phyloP scores from a whole-genome alignment of 2,797 vertebrate genomes.

The Eulemur coronatus region DNA sequence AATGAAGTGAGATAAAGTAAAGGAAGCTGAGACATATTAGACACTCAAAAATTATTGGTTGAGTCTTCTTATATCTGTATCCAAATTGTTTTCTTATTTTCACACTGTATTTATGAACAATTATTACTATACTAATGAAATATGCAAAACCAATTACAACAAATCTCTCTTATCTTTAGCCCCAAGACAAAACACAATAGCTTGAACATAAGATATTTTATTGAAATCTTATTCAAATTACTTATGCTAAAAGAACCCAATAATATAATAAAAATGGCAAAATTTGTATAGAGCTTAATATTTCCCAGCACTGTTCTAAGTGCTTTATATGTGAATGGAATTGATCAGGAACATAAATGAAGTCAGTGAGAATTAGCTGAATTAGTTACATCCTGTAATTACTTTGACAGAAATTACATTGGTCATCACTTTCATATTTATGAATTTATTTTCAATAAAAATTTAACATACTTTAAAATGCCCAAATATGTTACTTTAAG shows the following conservation, averaged over 20 bases:
- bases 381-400: constrained; percentile 9
- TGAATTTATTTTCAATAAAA: constrained; percentile 37
- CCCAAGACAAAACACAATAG: neutral
- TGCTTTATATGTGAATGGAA: constrained; percentile 10
- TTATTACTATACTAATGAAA: constrained; percentile 2
- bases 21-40: neutral
- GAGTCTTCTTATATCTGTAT: neutral
- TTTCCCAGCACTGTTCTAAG: neutral
- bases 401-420: neutral
- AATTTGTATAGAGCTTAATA: neutral
- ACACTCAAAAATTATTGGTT: neutral
- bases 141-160: neutral
- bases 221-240: constrained; percentile 5
- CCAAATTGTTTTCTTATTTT: neutral
- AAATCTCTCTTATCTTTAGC: neutral
- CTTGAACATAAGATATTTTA: neutral
- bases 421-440: neutral
- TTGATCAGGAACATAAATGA: neutral
- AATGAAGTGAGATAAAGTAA: constrained; percentile 17
- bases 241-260: constrained; percentile 15
- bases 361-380: neutral
- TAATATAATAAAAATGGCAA: neutral
- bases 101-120: neutral
- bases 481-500: neutral
- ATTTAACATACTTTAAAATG: neutral